Conservation (phyloP, 2,888 invertebrate genomes). For the Eupithecia subfuscata region DNA sequence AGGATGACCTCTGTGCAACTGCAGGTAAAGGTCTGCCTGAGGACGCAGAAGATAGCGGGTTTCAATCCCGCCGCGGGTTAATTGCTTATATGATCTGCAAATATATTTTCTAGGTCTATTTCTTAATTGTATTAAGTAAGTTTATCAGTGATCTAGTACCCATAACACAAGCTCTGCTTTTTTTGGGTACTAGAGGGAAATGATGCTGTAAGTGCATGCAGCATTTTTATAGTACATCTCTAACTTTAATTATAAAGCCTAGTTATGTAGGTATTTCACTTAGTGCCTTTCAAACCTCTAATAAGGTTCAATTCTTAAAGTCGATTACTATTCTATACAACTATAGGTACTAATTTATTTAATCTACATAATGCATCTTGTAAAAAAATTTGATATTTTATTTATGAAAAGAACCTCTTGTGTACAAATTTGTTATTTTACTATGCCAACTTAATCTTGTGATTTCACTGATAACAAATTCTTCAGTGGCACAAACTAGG, state of each 20-base stretch:
- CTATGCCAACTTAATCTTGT: conserved; percentile 31
- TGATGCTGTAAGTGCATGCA: not conserved
- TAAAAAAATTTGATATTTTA: not conserved
- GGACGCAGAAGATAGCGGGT: not conserved
- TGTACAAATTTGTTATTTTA: conserved; percentile 11
- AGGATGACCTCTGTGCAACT: not conserved
- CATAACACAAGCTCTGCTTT: not conserved
- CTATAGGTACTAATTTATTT: not conserved
- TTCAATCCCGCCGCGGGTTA: not conserved
- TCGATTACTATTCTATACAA: not conserved
- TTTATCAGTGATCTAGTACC: not conserved
- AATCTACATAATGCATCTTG: not conserved
- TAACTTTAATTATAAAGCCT: not conserved
- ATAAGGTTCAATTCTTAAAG: not conserved
- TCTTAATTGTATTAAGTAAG: not conserved
- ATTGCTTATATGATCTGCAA: not conserved
- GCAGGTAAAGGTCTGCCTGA: not conserved
- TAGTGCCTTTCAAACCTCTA: not conserved
- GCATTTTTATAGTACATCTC: not conserved
- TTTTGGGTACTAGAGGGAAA: not conserved
- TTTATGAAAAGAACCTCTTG: not conserved
- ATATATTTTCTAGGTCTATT: not conserved
- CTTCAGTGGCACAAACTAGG: conserved; percentile 23
- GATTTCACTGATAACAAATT: conserved; percentile 23
- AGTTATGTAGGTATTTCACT: not conserved